phyloP scores from a whole-genome alignment of 2,888 invertebrate species.

The Geotrupes spiniger region DNA sequence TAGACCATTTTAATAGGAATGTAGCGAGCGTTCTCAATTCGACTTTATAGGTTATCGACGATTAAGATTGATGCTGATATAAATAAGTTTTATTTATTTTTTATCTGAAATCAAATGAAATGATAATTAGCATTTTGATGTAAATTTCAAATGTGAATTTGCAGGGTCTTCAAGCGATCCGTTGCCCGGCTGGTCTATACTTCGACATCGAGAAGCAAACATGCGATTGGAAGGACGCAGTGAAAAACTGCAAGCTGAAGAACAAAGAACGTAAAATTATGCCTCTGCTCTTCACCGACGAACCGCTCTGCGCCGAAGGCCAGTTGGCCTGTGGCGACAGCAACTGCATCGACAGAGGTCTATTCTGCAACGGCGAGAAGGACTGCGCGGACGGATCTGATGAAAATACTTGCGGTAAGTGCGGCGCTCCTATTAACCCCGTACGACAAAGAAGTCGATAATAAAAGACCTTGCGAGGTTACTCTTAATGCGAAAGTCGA shows the following conservation, averaged over 20 bases:
- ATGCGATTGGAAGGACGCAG: constrained; percentile 90
- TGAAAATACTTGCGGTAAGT: constrained; percentile 86
- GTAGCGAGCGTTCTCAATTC: too few species aligned
- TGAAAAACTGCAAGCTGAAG: constrained; percentile 89
- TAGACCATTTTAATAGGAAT: too few species aligned
- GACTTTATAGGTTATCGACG: too few species aligned
- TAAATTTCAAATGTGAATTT: constrained; percentile 26
- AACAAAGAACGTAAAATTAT: constrained; percentile 86
- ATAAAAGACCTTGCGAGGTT: constrained; percentile 37
- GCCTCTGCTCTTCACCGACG: constrained; percentile 83
- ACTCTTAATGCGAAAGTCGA: constrained; percentile 41
- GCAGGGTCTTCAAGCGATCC: constrained; percentile 87
- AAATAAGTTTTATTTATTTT: too few species aligned
- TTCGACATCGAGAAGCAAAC: constrained; percentile 95
- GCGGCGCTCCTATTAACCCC: too few species aligned
- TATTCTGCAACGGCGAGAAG: constrained; percentile 91
- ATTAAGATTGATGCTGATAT: too few species aligned
- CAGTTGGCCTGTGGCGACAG: constrained; percentile 85
- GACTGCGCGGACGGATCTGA: constrained; percentile 87
- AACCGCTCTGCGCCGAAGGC: constrained; percentile 85
- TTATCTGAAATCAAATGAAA: too few species aligned
- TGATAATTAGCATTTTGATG: too few species aligned
- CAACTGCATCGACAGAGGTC: constrained; percentile 81
- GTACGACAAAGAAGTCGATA: background rate
- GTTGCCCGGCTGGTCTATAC: constrained; percentile 87